Conservation (phyloP, 2,888 invertebrate species). For the Macrophya alboannulata region DNA sequence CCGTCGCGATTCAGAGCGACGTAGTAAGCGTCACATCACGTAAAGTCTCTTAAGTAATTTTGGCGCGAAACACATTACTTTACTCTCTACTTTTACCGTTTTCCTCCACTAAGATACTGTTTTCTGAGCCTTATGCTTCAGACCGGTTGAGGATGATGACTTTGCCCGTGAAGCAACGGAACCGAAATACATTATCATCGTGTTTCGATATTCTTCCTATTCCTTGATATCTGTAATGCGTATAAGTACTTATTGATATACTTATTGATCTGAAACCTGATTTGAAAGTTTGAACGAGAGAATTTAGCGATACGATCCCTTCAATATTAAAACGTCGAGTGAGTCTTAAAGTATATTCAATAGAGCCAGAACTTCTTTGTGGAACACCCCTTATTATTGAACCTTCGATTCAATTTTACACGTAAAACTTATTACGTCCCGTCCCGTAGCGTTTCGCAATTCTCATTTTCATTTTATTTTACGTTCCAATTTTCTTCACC, state of each 20-base stretch:
- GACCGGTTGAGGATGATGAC: neutral
- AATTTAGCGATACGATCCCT: slow-evolving; percentile 21
- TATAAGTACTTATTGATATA: neutral
- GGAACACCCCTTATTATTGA: slow-evolving; percentile 40
- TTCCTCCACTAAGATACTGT: no score
- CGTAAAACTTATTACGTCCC: slow-evolving; percentile 39
- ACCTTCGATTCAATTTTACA: slow-evolving; percentile 43
- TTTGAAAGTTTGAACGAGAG: neutral
- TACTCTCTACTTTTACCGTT: neutral
- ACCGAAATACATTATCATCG: neutral
- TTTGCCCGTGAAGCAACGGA: neutral
- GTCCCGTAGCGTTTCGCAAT: slow-evolving; percentile 5
- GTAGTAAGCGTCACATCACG: neutral
- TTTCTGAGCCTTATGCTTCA: neutral
- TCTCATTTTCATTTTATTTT: slow-evolving; percentile 20
- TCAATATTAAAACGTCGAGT: slow-evolving; percentile 20
- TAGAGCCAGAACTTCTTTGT: slow-evolving; percentile 20
- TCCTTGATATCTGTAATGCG: neutral
- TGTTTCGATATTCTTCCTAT: neutral
- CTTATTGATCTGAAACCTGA: slow-evolving; percentile 9
- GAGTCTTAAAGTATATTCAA: slow-evolving; percentile 8
- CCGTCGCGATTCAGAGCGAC: neutral
- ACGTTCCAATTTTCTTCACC: slow-evolving; percentile 43
- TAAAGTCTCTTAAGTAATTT: neutral
- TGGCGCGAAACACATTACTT: neutral